Evolutionary conservation across 2,113 vertebrate genomes (phyloP), one percentile per base, ranked within the genome.

Genomic region (Bucco capensis): DNA sequence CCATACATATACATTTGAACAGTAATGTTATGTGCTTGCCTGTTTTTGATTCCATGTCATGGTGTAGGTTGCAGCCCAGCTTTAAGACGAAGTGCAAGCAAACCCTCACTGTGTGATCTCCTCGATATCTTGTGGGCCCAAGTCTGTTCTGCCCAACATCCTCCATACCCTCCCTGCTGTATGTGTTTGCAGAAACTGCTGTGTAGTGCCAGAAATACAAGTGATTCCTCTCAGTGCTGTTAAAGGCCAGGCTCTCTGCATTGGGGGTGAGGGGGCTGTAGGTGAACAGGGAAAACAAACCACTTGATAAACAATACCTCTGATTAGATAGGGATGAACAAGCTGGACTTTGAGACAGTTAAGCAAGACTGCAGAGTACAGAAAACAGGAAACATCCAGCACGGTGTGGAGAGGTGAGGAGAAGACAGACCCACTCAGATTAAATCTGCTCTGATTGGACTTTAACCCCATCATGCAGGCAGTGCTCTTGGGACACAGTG

Each of bases 341-440:
- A 93, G 57, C 77, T 96, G 97, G 94, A 98, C 97, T 97, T 98
- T 97, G 97, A 96, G 76, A 96, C 25, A 33, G 64, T 97, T 97
- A 93, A 92, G 97, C 96, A 98, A 97, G 90, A 93, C 61, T 50
- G 38, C 76, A 80, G 92, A 95, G 95, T 82, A 92, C 56, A 95
- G 76, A 96, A 94, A 96, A 96, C 56, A 82, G 46, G 90, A 89
- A 96, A 93, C 61, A 83, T 97, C 88, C 93, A 50, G 60, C 24
- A 67, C 0, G 1, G 17, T 7, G 8, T 5, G 28, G 47, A 24
- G 14, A 71, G 40, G 42, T 31, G 83, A 67, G 28, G 17, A 70
- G 51, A 31, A 83, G 72, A 25, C 25, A 62, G 82, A 33, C 42
- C 42, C 8, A 12, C 50, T 50, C 64, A 65, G 77, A 53, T 89